Base-by-base conservation (phyloP, 1,140 invertebrate genomes). In the Cardiocondyla obscurior region DNA sequence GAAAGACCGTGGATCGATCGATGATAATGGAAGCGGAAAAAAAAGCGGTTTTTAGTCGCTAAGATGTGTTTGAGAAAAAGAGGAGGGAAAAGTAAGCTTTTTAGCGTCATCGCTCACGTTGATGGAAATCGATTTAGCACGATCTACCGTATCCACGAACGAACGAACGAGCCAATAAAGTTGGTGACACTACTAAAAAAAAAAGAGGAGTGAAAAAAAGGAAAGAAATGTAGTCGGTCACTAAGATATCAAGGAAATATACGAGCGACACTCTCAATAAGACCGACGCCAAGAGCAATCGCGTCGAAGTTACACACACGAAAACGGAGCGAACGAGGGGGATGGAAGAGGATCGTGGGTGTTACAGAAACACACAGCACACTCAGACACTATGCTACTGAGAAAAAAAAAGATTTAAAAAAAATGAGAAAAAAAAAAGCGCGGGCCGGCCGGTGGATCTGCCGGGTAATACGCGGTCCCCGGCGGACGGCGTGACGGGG, bases 361-460 rank as follows among this genome's bases (percentile, higher is more conserved):
- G 19, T 55, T 49, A 69, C 72, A 51, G 76, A 73, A 76, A 91
- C 89, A 92, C 91, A 90, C 91, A 92, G 89, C 91, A 92, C 89
- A 92, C 91, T 92, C 79, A 62, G 42, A 58, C 25, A 79, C 90
- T 93, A 91, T 85, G 51, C 62, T 79, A 87, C 76, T 72, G 69
- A 77, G 28, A 77, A 69, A 84, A 14, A 28, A 30, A 69, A 73
- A 81, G 72, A n/a, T n/a, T n/a, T n/a, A n/a, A n/a, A n/a, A n/a
- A n/a, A n/a, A n/a, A n/a, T n/a, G n/a, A n/a, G n/a, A n/a, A n/a
- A n/a, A n/a, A n/a, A n/a, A 30, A 69, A 73, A 81, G 72, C 58
- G 14, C 51, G 22, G 22, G 58, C 39, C 39, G 57, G 60, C 42
- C 65, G 62, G 64, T 65, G 62, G 73, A 74, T 39, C 42, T 60